Evolutionary conservation across 2,113 vertebrate genomes (phyloP), one percentile per base, ranked within the genome.

Genomic region (Hydrolagus affinis): DNA sequence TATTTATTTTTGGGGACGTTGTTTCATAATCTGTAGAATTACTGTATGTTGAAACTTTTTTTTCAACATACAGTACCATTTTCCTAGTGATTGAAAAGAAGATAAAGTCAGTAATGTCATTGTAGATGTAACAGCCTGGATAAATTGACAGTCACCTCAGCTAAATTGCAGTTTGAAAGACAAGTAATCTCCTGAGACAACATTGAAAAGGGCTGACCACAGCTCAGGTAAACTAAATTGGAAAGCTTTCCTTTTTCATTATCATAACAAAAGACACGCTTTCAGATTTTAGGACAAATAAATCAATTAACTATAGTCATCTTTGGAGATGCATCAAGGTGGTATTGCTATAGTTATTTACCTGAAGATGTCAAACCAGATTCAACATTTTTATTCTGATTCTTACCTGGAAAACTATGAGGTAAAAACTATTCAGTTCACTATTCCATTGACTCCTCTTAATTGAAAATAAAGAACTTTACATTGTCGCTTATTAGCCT

Each of bases 191-290:
- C 94, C 86, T 86, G 97, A 94, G 96, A 95, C 89, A 87, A 89
- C 92, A 93, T 93, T 97, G 95, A 96, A 95, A 96, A 92, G 94
- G 92, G 96, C 95, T 96, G 95, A 96, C 96, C 96, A 98, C 94
- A 92, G 95, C 95, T 97, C 96, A 96, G 95, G 96, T 44, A 97
- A 96, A 96, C 95, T 95, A 96, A 97, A 97, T 96, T 97, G 96
- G 96, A 98, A 98, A 97, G 95, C 94, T 94, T 96, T 95, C 95
- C 96, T 89, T 91, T 90, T 93, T 95, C 91, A 96, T 98, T 98
- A 96, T 94, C 97, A 98, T 98, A 96, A 99, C 96, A 98, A 97
- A 98, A 95, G 94, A 66, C 62, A 83, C 60, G 62, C 77, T 30
- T 66, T 66, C 77, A 66, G 66, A 83, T 83, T 83, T 23, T 25